Percentiles rank a stretch among this genome's conserved stretches.
Evolutionary conservation across 2,888 invertebrate genomes (phyloP).

Genomic region (Drosophila neotestacea): DNA sequence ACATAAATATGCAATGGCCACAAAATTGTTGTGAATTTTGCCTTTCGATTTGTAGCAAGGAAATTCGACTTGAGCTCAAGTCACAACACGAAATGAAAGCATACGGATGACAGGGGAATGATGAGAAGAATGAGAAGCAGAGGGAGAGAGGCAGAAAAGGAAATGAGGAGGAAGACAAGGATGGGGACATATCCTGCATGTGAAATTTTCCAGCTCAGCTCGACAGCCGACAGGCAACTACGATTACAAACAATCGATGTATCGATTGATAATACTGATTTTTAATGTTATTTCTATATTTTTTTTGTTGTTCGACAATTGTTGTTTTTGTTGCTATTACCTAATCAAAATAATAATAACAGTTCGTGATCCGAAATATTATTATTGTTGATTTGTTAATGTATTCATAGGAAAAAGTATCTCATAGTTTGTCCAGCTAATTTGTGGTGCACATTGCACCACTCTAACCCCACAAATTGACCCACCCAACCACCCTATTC

Average conservation of each 20-base stretch:
- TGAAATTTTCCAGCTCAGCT: conserved; percentile 25
- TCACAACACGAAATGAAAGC: conserved; percentile 12
- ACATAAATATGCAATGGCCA: conserved; percentile 61
- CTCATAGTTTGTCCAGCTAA: conserved; percentile 12
- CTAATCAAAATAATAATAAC: conserved; percentile 32
- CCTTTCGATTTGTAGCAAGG: conserved; percentile 22
- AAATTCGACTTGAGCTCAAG: conserved; percentile 27
- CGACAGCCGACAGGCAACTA: conserved; percentile 5
- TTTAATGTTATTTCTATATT: conserved; percentile 7
- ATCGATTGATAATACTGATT: conserved; percentile 65
- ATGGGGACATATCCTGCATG: conserved; percentile 34
- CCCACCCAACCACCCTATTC: neutral
- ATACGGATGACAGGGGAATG: neutral
- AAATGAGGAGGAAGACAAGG: neutral
- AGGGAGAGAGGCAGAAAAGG: neutral
- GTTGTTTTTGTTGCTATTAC: conserved; percentile 8
- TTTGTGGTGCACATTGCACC: conserved; percentile 18
- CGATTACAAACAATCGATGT: conserved; percentile 56
- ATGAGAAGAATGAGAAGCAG: neutral
- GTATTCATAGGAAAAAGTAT: conserved; percentile 12
- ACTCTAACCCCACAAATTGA: neutral
- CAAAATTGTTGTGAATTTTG: conserved; percentile 58
- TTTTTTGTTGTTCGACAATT: neutral
- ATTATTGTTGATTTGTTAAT: conserved; percentile 22
- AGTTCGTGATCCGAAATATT: neutral